A percentile compares a stretch with the other conserved stretches of the same genome.
These are phyloP conservation scores for Drosophila barbarae DNA, from an alignment of 2,888 invertebrate species.

Conservation along the genomic window DNA sequence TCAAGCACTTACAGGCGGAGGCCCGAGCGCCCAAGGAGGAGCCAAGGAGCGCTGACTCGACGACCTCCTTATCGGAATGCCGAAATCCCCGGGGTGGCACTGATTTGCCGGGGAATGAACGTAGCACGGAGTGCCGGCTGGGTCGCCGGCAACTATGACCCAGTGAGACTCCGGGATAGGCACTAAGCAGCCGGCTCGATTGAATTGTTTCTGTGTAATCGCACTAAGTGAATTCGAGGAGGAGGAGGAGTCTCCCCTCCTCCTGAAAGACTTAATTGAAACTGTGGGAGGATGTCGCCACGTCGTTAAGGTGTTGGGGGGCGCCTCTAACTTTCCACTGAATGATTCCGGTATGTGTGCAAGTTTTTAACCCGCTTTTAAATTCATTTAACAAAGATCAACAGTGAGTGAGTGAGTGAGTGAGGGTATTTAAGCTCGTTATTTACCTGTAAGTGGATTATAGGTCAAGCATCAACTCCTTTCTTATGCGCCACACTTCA, in stretches of 20 bases:
- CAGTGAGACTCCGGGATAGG: slow-evolving; percentile 27
- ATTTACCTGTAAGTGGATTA: slow-evolving; percentile 15
- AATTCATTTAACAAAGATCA: slow-evolving; percentile 6
- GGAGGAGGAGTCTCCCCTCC: background rate
- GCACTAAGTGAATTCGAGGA: slow-evolving; percentile 26
- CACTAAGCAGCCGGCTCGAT: slow-evolving; percentile 22
- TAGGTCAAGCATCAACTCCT: slow-evolving; percentile 8
- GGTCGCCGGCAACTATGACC: slow-evolving; percentile 30
- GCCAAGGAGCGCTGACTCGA: slow-evolving; percentile 33
- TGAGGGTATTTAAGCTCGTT: slow-evolving; percentile 4
- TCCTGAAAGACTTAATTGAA: slow-evolving; percentile 12
- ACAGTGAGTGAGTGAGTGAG: background rate
- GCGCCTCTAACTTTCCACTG: background rate
- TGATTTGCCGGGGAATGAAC: slow-evolving; percentile 24
- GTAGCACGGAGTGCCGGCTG: background rate
- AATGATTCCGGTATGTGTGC: background rate
- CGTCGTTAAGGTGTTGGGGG: slow-evolving; percentile 16
- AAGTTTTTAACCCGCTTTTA: background rate
- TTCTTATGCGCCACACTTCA: slow-evolving; percentile 13
- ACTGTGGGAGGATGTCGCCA: slow-evolving; percentile 11
- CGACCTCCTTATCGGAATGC: slow-evolving; percentile 42
- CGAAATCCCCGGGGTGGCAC: slow-evolving; percentile 34
- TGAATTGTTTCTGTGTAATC: slow-evolving; percentile 35
- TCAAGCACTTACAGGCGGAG: slow-evolving; percentile 63
- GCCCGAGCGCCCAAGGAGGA: slow-evolving; percentile 3